These are phyloP conservation scores for Parazoanthus darwini DNA, from an alignment of 92 coral and sea anemone species.

Conservation along the genomic window DNA sequence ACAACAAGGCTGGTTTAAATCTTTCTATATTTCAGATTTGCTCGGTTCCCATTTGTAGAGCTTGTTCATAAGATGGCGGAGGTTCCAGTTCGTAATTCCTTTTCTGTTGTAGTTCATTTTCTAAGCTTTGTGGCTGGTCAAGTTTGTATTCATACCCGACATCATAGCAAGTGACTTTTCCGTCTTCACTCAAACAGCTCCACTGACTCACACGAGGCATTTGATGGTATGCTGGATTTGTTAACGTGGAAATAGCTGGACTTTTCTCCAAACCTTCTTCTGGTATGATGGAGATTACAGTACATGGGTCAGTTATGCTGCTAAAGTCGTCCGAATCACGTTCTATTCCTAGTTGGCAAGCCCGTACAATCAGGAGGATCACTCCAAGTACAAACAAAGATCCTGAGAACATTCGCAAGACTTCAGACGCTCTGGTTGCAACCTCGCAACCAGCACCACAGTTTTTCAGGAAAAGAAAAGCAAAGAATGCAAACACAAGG, in stretches of 20 bases:
- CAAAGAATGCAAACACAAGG: conserved; percentile 73
- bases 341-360: conserved; percentile 31
- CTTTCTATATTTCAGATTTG: background rate
- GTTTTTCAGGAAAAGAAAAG: conserved; percentile 70
- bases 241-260: conserved; percentile 56
- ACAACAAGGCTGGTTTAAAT: background rate
- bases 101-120: conserved; percentile 26
- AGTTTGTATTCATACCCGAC: conserved; percentile 4
- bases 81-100: conserved; percentile 45
- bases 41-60: conserved; percentile 54
- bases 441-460: conserved; percentile 57
- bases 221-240: conserved; percentile 41
- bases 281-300: conserved; percentile 68
- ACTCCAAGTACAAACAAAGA: conserved; percentile 32
- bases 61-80: conserved; percentile 81
- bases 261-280: conserved; percentile 71
- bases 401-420: conserved; percentile 31
- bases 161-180: conserved; percentile 19
- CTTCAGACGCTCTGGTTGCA: conserved; percentile 27
- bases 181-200: conserved; percentile 27
- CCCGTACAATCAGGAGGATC: conserved; percentile 18
- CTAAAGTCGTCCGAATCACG: background rate
- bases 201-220: conserved; percentile 42
- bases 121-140: background rate
- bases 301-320: conserved; percentile 23